A percentile compares a stretch with the other conserved stretches of the same genome.
Conservation (phyloP, 2,888 invertebrate species). For the Acanthosepion lycidas region DNA sequence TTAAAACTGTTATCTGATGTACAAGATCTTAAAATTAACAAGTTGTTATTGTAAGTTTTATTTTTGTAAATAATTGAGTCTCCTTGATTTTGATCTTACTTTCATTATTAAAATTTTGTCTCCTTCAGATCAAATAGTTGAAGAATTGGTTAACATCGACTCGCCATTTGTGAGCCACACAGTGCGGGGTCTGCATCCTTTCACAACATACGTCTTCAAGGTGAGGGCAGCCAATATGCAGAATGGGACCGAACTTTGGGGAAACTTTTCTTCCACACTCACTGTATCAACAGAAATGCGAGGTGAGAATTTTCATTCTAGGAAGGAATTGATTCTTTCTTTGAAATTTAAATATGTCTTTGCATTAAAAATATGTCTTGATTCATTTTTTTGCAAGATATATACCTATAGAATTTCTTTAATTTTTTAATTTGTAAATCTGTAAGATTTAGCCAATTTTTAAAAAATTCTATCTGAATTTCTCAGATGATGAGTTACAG, state of each 20-base stretch:
- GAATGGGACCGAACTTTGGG: constrained; percentile 62
- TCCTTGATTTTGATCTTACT: not conserved
- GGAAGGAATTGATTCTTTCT: too few relatives aligned
- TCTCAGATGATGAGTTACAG: too few relatives aligned
- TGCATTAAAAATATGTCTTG: too few relatives aligned
- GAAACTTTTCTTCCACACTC: constrained; percentile 58
- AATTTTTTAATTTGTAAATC: too few relatives aligned
- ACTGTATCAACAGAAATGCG: constrained; percentile 58
- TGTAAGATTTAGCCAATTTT: too few relatives aligned
- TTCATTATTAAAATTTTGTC: not conserved
- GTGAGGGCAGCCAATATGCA: constrained; percentile 65
- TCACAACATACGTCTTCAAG: constrained; percentile 60
- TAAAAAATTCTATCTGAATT: too few relatives aligned
- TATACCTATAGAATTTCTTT: too few relatives aligned
- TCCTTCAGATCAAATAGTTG: constrained; percentile 41
- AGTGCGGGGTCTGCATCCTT: constrained; percentile 59
- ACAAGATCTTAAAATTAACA: too few relatives aligned
- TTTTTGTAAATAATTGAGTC: not conserved
- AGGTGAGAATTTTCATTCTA: constrained; percentile 54
- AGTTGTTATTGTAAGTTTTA: too few relatives aligned
- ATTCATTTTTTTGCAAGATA: too few relatives aligned
- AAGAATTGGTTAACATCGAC: constrained; percentile 46
- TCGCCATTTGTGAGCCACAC: constrained; percentile 52
- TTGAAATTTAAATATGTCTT: too few relatives aligned
- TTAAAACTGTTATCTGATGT: too few relatives aligned